Evolutionary conservation across 2,888 invertebrate genomes (phyloP).

Genomic region (Seira ritae): DNA sequence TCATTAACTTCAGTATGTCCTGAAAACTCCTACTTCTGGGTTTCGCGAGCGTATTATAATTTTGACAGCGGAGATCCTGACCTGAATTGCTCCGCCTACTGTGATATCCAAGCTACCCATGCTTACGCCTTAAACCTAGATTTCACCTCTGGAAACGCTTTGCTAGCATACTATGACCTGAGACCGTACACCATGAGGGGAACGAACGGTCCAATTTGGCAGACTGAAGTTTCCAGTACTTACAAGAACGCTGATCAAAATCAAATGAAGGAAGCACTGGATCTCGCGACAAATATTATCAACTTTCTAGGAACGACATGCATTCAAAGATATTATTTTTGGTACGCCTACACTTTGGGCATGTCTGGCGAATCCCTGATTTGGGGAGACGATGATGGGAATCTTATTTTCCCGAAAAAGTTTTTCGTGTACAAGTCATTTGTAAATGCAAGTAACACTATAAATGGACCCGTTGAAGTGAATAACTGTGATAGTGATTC

Average conservation of each 20-base stretch:
- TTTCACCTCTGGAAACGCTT: slow-evolving; percentile 35
- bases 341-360: slow-evolving; percentile 52
- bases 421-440: slow-evolving; percentile 63
- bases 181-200: slow-evolving; percentile 32
- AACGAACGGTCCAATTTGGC: slow-evolving; percentile 59
- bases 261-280: slow-evolving; percentile 66
- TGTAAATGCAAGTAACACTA: slow-evolving; percentile 48
- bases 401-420: slow-evolving; percentile 64
- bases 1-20: slow-evolving; percentile 63
- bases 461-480: slow-evolving; percentile 36
- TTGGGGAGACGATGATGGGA: slow-evolving; percentile 56
- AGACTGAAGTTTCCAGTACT: slow-evolving; percentile 67
- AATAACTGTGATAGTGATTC: slow-evolving; percentile 15
- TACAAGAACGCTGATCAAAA: slow-evolving; percentile 40
- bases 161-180: slow-evolving; percentile 63
- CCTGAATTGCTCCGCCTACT: slow-evolving; percentile 39
- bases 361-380: slow-evolving; percentile 66
- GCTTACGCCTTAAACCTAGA: slow-evolving; percentile 62
- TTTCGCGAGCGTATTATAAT: slow-evolving; percentile 56
- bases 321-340: slow-evolving; percentile 67
- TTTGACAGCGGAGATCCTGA: slow-evolving; percentile 28
- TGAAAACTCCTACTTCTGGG: slow-evolving; percentile 68
- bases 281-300: slow-evolving; percentile 61
- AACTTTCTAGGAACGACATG: slow-evolving; percentile 66
- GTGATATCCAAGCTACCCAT: slow-evolving; percentile 56